Conservation (phyloP, 2,888 invertebrate species). For the Agrochola litura region DNA sequence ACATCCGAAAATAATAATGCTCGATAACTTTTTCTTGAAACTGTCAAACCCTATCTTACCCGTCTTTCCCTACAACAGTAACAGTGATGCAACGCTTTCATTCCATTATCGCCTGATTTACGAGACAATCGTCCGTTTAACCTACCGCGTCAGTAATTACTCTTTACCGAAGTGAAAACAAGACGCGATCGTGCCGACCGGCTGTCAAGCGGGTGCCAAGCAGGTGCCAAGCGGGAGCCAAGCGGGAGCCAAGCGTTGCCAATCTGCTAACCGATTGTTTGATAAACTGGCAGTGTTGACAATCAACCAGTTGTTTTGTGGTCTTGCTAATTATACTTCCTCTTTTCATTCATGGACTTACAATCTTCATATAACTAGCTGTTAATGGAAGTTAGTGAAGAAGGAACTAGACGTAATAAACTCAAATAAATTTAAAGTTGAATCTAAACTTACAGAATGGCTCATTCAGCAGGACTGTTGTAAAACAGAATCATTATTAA, state of each 20-base stretch:
- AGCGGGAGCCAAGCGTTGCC: slow-evolving; percentile 13
- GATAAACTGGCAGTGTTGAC: slow-evolving; percentile 37
- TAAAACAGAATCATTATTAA: no score
- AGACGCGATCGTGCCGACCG: slow-evolving; percentile 12
- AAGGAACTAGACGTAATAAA: no score
- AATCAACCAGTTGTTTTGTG: slow-evolving; percentile 8
- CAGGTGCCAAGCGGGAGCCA: slow-evolving; percentile 16
- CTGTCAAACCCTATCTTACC: background rate
- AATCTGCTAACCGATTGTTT: slow-evolving; percentile 38
- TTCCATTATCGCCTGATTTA: slow-evolving; percentile 59
- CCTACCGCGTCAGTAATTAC: slow-evolving; percentile 49
- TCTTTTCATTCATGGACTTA: background rate
- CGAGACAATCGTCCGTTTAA: slow-evolving; percentile 56
- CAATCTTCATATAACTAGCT: background rate
- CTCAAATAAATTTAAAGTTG: no score
- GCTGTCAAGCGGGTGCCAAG: slow-evolving; percentile 5
- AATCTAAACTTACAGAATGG: no score
- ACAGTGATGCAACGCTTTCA: slow-evolving; percentile 21
- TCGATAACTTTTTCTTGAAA: background rate
- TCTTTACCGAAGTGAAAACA: slow-evolving; percentile 49
- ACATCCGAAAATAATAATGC: background rate
- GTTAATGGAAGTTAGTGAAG: background rate
- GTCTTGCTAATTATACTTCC: slow-evolving; percentile 23
- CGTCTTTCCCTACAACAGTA: background rate
- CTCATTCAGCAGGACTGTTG: no score